Evolutionary conservation across 2,888 invertebrate genomes (phyloP).

Genomic region (Tetragonula carbonaria): DNA sequence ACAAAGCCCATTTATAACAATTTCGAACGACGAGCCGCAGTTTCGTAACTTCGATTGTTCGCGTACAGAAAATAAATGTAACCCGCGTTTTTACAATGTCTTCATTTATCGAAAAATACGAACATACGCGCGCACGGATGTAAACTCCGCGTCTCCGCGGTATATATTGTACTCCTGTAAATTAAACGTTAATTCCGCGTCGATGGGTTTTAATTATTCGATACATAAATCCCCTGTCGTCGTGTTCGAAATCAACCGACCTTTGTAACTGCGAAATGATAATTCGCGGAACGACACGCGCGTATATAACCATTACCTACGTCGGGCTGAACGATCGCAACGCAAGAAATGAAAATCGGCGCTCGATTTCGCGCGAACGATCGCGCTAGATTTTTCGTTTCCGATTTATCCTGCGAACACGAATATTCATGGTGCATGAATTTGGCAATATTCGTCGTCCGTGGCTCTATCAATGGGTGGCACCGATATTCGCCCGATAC

Average conservation of each 20-base stretch:
- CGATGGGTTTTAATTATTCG: background rate
- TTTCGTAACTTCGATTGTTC: background rate
- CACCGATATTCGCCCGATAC: constrained; percentile 53
- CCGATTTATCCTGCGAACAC: constrained; percentile 60
- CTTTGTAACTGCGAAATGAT: background rate
- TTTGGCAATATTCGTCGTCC: constrained; percentile 77
- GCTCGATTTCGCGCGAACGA: background rate
- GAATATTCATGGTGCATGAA: constrained; percentile 76
- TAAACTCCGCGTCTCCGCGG: background rate
- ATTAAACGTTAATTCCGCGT: background rate
- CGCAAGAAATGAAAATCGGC: constrained; percentile 21
- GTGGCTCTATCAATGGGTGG: constrained; percentile 61
- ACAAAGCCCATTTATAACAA: background rate
- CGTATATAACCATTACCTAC: rapidly evolving
- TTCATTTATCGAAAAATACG: background rate
- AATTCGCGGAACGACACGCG: background rate
- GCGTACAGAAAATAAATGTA: background rate
- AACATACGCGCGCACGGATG: background rate
- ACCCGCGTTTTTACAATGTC: background rate
- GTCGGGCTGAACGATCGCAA: background rate
- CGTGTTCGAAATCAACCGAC: background rate
- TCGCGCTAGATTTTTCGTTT: constrained; percentile 18
- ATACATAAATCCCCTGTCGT: background rate
- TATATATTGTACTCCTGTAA: background rate
- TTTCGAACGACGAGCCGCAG: background rate